Evolutionary conservation across 2,113 vertebrate species (phyloP).

Genomic region (Sphaerodactylus townsendi): DNA sequence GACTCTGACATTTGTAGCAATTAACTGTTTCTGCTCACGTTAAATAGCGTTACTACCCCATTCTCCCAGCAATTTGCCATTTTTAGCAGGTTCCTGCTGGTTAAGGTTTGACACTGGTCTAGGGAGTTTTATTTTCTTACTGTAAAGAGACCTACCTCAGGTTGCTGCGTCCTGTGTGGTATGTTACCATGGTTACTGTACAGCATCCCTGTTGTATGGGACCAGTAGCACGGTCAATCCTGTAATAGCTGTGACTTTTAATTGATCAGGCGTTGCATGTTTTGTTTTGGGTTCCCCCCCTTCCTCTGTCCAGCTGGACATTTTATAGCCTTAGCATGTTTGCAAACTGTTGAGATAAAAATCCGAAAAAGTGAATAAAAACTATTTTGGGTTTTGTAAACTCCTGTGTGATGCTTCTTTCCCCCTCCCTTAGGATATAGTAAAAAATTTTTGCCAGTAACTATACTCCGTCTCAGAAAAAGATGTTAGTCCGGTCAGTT

Average conservation of each 20-base stretch:
- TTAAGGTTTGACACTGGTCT: slow-evolving; percentile 77
- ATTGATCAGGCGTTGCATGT: slow-evolving; percentile 78
- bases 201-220: slow-evolving; percentile 56
- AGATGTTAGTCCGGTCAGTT: too few species aligned
- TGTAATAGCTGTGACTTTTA: slow-evolving; percentile 61
- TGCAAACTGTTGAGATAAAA: slow-evolving; percentile 78
- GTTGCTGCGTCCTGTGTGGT: slow-evolving; percentile 73
- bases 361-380: slow-evolving; percentile 82
- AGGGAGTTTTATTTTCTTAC: slow-evolving; percentile 72
- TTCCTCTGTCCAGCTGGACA: slow-evolving; percentile 75
- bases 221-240: slow-evolving; percentile 64
- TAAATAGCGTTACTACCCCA: slow-evolving; percentile 2
- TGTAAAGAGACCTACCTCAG: slow-evolving; percentile 84
- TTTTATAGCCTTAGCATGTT: slow-evolving; percentile 91
- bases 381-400: slow-evolving; percentile 85
- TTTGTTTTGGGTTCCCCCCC: neutral
- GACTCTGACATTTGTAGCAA: slow-evolving; percentile 54
- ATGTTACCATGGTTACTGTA: slow-evolving; percentile 60
- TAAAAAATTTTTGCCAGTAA: too few species aligned
- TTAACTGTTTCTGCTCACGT: slow-evolving; percentile 39
- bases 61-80: slow-evolving; percentile 48
- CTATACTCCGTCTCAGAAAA: too few species aligned
- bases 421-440: neutral
- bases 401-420: slow-evolving; percentile 46
- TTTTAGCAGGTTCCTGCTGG: slow-evolving; percentile 68